Evolutionary conservation across 2,888 invertebrate genomes (phyloP), one percentile per base, ranked within the genome.

Genomic region (Marronus borbonicus): DNA sequence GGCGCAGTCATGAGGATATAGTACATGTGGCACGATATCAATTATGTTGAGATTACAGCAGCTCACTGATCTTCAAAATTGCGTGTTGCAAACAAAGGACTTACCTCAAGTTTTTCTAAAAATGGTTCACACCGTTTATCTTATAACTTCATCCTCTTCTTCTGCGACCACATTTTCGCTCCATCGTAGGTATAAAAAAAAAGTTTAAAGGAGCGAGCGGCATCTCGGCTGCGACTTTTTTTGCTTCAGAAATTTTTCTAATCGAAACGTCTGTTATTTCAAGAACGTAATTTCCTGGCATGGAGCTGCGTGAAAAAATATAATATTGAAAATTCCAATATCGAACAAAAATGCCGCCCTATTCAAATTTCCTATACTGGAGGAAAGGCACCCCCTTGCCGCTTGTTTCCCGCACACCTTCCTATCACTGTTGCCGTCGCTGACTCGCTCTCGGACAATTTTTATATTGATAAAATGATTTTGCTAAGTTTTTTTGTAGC

Each of bases 311-410:
- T 76, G 75, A 79, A 78, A 80, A 81, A 75, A 80, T 80, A 78
- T 80, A 78, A 58, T 80, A 80, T 81, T 81, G 79, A 80, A 80
- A 81, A 81, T 81, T 81, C 80, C 81, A 81, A 80, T 80, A 81
- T 78, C 77, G 80, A 70, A 39, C 72, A 78, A 80, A 80, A 80
- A 81, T 81, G 80, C 79, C 72, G 78, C 76, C 76, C 80, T 78
- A 81, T 81, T 80, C 80, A 81, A 81, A 81, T 81, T 81, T 76
- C 76, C 20, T 20, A 17, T 8, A 17, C 55, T 1, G n/a, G 17
- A n/a, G 14, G n/a, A 52, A 7, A 52, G n/a, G 52, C 14, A 52
- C 52, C 52, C 52, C 52, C 31, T 36, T 36, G 5, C 31, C 31
- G 3, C 44, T 44, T 12, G 8, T 44, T 8, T 44, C 44, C 12